A percentile compares a stretch with the other conserved stretches of the same genome.
These are phyloP conservation scores for Hemitrygon akajei DNA, from an alignment of 2,797 vertebrate species.

Conservation along the genomic window DNA sequence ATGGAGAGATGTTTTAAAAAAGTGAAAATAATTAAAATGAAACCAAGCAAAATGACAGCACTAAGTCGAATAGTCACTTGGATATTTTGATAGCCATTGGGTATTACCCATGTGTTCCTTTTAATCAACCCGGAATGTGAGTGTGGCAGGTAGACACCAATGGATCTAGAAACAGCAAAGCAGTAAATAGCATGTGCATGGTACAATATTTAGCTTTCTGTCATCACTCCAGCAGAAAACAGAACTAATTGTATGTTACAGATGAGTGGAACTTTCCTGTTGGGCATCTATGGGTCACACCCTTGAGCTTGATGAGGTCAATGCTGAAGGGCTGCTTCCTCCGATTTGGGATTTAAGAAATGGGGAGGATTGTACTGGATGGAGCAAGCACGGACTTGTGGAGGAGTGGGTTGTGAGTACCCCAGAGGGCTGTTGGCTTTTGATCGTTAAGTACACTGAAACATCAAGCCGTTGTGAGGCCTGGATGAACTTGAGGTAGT, in stretches of 20 bases:
- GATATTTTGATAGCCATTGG: not conserved
- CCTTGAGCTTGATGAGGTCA: too few species aligned
- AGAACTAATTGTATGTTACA: not conserved
- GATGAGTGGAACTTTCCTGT: not conserved
- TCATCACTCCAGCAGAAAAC: not conserved
- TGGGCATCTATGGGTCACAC: not conserved
- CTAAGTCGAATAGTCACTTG: not conserved
- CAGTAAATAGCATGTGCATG: too few species aligned
- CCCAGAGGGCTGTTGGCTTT: too few species aligned
- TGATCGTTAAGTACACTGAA: too few species aligned
- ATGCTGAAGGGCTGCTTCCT: too few species aligned
- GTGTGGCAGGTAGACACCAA: not conserved
- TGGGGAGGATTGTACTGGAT: too few species aligned
- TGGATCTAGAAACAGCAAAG: not conserved
- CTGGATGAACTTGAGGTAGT: too few species aligned
- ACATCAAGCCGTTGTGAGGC: too few species aligned
- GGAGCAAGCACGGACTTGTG: too few species aligned
- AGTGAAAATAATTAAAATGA: not conserved
- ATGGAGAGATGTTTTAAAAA: too few species aligned
- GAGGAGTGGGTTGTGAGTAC: too few species aligned
- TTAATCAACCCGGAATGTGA: not conserved
- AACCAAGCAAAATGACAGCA: not conserved
- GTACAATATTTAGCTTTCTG: not conserved
- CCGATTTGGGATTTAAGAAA: too few species aligned
- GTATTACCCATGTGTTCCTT: not conserved